These are phyloP conservation scores for Stenopsyche tienmushanensis DNA, from an alignment of 1,140 invertebrate genomes.

Conservation along the genomic window DNA sequence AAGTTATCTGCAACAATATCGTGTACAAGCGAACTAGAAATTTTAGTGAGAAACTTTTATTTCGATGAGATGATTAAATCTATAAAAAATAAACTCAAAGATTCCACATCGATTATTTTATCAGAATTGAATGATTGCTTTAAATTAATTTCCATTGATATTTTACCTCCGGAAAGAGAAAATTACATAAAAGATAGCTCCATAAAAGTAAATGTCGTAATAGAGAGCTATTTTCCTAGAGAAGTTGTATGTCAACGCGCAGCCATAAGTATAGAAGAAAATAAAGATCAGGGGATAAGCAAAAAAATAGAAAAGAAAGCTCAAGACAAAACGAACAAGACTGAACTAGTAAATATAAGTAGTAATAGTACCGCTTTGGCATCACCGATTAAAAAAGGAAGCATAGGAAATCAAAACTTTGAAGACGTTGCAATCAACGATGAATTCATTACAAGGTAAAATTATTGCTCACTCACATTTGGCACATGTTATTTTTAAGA, in stretches of 20 bases:
- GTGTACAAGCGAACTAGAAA: conserved; percentile 69
- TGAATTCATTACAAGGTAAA: conserved; percentile 48
- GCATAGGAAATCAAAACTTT: conserved; percentile 35
- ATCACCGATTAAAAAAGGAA: conserved; percentile 46
- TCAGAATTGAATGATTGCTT: conserved; percentile 56
- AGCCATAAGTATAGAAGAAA: conserved; percentile 57
- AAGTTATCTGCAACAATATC: conserved; percentile 77
- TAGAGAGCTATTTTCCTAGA: conserved; percentile 45
- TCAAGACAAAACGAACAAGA: conserved; percentile 53
- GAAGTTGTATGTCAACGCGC: conserved; percentile 56
- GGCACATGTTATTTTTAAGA: not conserved
- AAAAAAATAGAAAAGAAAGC: conserved; percentile 45
- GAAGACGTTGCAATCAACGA: conserved; percentile 3
- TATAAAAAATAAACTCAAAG: conserved; percentile 54
- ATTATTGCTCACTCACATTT: not conserved
- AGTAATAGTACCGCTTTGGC: conserved; percentile 47
- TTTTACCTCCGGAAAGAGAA: conserved; percentile 53
- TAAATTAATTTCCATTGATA: conserved; percentile 48
- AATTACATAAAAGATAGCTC: conserved; percentile 44
- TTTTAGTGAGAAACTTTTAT: conserved; percentile 71
- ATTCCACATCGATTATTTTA: conserved; percentile 55
- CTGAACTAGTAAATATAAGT: conserved; percentile 51
- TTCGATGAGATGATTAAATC: conserved; percentile 75
- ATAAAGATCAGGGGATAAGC: conserved; percentile 44
- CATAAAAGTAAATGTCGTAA: conserved; percentile 22